Percentiles rank a stretch among this genome's conserved stretches.
Conservation (phyloP, 2,888 invertebrate genomes). For the Chrysodeixis includens region DNA sequence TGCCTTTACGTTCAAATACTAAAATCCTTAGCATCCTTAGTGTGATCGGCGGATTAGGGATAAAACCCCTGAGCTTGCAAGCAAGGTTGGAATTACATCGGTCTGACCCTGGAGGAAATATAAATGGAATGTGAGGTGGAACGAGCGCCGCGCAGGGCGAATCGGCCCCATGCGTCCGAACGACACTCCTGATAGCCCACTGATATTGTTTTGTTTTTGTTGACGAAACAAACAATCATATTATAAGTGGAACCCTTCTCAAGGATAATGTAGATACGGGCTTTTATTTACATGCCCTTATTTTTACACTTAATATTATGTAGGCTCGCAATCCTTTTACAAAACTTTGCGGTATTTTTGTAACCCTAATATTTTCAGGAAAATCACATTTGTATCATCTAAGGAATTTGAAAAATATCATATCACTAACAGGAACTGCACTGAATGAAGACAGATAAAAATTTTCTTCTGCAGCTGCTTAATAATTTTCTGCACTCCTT, state of each 20-base stretch:
- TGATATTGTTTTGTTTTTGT: slow-evolving; percentile 17
- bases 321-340: not conserved
- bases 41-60: slow-evolving; percentile 46
- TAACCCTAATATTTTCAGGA: too few species aligned
- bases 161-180: slow-evolving; percentile 52
- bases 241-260: not conserved
- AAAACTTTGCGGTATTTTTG: not conserved
- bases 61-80: slow-evolving; percentile 57
- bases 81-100: slow-evolving; percentile 52
- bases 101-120: slow-evolving; percentile 45
- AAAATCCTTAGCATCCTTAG: slow-evolving; percentile 37
- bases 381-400: too few species aligned
- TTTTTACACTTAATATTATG: not conserved
- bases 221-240: slow-evolving; percentile 6
- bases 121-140: slow-evolving; percentile 44
- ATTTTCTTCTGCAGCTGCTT: too few species aligned
- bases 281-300: not conserved
- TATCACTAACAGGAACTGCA: too few species aligned
- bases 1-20: slow-evolving; percentile 25
- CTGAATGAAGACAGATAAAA: too few species aligned
- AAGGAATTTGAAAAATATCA: too few species aligned
- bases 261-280: not conserved
- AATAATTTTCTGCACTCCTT: too few species aligned
- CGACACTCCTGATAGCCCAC: slow-evolving; percentile 17
- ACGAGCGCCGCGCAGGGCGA: slow-evolving; percentile 33